These are phyloP conservation scores for Scomber colias DNA, from an alignment of 2,113 vertebrate species.

Conservation along the genomic window DNA sequence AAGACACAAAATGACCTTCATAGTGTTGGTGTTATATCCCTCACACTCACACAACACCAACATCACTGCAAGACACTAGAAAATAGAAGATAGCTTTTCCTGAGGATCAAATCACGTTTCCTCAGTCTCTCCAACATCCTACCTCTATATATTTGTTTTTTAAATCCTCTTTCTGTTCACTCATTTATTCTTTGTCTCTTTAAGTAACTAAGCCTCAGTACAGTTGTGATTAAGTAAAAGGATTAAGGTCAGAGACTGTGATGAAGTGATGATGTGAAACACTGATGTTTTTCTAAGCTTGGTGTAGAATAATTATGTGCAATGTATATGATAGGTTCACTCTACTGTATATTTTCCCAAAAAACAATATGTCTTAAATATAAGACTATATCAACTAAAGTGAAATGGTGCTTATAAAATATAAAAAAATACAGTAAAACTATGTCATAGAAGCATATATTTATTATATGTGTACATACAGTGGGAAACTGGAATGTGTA, in stretches of 20 bases:
- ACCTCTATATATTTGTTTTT: not conserved
- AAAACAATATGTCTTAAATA: no score
- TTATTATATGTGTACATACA: not conserved
- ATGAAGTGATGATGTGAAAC: not conserved
- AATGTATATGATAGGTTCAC: not conserved
- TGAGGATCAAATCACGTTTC: not conserved
- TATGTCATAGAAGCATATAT: no score
- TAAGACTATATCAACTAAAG: no score
- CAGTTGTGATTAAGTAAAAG: constrained; percentile 10
- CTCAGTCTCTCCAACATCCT: not conserved
- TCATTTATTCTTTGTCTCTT: not conserved
- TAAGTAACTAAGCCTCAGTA: not conserved
- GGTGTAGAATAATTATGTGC: no score
- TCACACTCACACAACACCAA: constrained; percentile 11
- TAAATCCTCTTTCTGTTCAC: not conserved
- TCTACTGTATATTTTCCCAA: not conserved
- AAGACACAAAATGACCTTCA: no score
- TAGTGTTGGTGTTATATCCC: not conserved
- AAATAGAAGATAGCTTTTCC: constrained; percentile 1
- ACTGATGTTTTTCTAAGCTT: no score
- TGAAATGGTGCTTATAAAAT: no score
- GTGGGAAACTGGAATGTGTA: not conserved
- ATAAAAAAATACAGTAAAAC: no score
- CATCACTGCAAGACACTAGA: not conserved
- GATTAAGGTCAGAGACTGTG: not conserved